Evolutionary conservation across 1,140 invertebrate genomes (phyloP).

Genomic region (Colletes gigas): DNA sequence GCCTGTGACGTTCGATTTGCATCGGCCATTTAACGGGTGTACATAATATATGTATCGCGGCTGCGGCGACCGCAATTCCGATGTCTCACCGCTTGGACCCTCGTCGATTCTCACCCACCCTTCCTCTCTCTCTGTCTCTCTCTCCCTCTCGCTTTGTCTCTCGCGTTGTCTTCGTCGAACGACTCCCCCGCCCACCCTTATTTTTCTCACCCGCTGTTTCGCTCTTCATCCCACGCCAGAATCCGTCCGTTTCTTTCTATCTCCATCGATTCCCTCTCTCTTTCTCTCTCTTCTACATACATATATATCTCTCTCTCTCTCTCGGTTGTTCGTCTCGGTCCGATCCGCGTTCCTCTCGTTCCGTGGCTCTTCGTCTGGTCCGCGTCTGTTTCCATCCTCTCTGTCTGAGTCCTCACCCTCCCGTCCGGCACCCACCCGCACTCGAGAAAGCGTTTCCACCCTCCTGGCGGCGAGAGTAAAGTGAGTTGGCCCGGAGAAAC

Average conservation of each 20-base stretch:
- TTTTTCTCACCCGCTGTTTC: conserved; percentile 45
- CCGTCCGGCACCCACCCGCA: conserved; percentile 33
- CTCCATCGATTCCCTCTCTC: conserved; percentile 49
- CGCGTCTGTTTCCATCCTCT: conserved; percentile 46
- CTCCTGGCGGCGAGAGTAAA: conserved; percentile 64
- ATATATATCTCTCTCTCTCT: neutral
- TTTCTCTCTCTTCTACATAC: conserved; percentile 35
- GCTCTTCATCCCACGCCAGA: conserved; percentile 23
- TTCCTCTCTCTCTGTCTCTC: neutral
- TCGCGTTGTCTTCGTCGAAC: neutral
- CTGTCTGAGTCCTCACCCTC: conserved; percentile 44
- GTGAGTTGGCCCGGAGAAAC: conserved; percentile 67
- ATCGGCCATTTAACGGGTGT: conserved; percentile 67
- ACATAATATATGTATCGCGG: conserved; percentile 57
- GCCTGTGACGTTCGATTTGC: conserved; percentile 68
- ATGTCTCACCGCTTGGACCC: conserved; percentile 49
- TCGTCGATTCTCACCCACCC: conserved; percentile 43
- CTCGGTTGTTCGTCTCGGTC: neutral
- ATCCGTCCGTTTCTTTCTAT: conserved; percentile 19
- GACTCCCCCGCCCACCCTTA: conserved; percentile 35
- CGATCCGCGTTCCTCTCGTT: neutral
- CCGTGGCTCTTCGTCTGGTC: neutral
- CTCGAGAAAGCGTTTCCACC: conserved; percentile 75
- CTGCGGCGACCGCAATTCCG: conserved; percentile 50
- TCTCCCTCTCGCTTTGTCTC: neutral